phyloP scores from a whole-genome alignment of 53 echinoderm and acorn worm genomes.

The Holothuria leucospilota region DNA sequence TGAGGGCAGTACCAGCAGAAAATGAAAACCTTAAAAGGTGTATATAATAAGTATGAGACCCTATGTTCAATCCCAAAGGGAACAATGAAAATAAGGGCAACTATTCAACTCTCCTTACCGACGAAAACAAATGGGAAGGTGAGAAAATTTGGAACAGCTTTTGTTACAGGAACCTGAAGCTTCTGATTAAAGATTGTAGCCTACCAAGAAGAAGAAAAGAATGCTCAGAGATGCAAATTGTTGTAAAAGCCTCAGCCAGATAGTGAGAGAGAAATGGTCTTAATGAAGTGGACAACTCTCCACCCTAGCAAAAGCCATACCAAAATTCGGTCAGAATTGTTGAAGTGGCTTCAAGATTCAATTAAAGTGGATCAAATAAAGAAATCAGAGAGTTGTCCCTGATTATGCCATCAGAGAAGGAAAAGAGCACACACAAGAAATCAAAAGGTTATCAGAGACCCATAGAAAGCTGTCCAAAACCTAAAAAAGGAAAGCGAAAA shows the following conservation, averaged over 20 bases:
- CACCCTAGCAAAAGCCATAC: constrained; percentile 64
- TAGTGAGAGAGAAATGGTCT: constrained; percentile 69
- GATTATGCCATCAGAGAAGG: neutral
- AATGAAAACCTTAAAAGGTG: constrained; percentile 69
- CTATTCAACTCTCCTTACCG: constrained; percentile 65
- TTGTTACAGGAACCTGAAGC: constrained; percentile 71
- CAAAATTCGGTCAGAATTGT: constrained; percentile 69
- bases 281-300: constrained; percentile 72
- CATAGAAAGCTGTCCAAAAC: too few species aligned
- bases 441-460: neutral
- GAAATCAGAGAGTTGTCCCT: constrained; percentile 23
- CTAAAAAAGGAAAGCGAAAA: too few species aligned
- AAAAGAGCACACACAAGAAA: constrained; percentile 33
- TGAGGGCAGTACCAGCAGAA: constrained; percentile 49
- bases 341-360: constrained; percentile 69
- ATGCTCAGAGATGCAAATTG: constrained; percentile 76
- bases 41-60: constrained; percentile 67
- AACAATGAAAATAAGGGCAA: constrained; percentile 66
- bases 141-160: constrained; percentile 82
- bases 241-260: constrained; percentile 13
- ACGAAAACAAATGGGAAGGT: constrained; percentile 48
- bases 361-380: constrained; percentile 50
- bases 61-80: constrained; percentile 61
- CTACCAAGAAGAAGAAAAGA: constrained; percentile 63
- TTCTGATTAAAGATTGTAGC: constrained; percentile 70